Conservation (phyloP, 2,797 vertebrate genomes). For the Setipinna tenuifilis region DNA sequence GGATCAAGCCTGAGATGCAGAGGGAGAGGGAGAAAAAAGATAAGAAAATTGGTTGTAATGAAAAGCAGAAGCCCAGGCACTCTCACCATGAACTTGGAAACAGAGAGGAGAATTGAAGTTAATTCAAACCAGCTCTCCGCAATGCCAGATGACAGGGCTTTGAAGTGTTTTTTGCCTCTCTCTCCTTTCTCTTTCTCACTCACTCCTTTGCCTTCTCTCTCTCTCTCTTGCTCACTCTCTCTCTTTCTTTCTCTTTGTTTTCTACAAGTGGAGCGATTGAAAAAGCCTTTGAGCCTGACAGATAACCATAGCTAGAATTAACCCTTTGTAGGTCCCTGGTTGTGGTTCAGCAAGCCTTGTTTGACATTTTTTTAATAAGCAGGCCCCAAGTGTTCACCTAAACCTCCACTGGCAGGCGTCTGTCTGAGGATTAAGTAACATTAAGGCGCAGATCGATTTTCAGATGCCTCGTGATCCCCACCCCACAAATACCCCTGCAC, state of each 20-base stretch:
- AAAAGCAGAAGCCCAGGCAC: conserved; percentile 87
- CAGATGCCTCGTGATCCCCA: conserved; percentile 15
- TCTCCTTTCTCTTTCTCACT: conserved; percentile 47
- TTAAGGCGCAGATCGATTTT: conserved; percentile 46
- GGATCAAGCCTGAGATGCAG: conserved; percentile 85
- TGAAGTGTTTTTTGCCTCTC: conserved; percentile 77
- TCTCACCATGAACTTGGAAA: conserved; percentile 87
- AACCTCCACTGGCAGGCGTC: conserved; percentile 43
- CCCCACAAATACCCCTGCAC: background rate
- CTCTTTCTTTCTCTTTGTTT: conserved; percentile 57
- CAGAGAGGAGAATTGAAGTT: conserved; percentile 83
- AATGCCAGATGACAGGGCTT: conserved; percentile 85
- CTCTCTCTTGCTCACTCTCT: conserved; percentile 11
- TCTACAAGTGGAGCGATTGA: conserved; percentile 73
- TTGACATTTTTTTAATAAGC: background rate
- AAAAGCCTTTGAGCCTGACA: conserved; percentile 78
- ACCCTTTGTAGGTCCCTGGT: conserved; percentile 66
- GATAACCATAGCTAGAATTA: conserved; percentile 66
- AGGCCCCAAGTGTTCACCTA: conserved; percentile 36
- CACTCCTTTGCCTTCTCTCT: background rate
- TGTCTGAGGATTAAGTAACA: conserved; percentile 37
- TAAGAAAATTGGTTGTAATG: conserved; percentile 95
- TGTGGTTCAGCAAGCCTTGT: conserved; percentile 30
- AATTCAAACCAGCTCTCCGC: conserved; percentile 90
- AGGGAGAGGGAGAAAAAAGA: conserved; percentile 82